These are phyloP conservation scores for Tupaia tana DNA, from an alignment of 2,113 vertebrate species.

Conservation along the genomic window DNA sequence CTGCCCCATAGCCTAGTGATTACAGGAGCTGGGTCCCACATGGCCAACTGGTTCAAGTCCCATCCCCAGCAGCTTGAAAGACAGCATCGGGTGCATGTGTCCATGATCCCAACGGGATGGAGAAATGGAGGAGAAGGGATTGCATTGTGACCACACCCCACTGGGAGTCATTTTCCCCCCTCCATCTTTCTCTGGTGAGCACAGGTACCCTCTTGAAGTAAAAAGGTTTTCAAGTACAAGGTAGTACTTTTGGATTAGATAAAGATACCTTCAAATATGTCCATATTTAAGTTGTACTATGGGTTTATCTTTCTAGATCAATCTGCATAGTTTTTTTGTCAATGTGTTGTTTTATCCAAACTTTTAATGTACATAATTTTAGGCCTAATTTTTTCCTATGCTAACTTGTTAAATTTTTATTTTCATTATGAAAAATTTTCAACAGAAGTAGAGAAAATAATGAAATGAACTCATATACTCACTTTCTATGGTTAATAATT, in stretches of 20 bases:
- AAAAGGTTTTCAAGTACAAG: neutral
- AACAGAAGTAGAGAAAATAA: neutral
- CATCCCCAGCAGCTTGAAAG: too few relatives aligned
- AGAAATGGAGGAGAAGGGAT: too few relatives aligned
- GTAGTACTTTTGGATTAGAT: conserved; percentile 18
- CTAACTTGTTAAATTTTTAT: conserved; percentile 36
- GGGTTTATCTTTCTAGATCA: conserved; percentile 29
- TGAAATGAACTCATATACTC: neutral
- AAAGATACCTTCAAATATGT: neutral
- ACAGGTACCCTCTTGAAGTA: too few relatives aligned
- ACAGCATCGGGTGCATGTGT: too few relatives aligned
- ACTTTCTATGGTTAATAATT: neutral
- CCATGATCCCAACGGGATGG: too few relatives aligned
- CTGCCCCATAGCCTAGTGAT: too few relatives aligned
- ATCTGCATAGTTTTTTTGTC: neutral
- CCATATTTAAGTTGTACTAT: neutral
- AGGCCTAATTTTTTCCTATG: conserved; percentile 7
- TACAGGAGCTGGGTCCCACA: too few relatives aligned
- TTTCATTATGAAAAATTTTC: conserved; percentile 33
- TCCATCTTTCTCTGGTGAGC: too few relatives aligned
- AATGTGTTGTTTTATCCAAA: neutral
- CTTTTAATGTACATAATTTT: neutral
- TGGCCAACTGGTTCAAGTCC: too few relatives aligned
- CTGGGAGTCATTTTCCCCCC: too few relatives aligned
- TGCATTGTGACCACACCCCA: too few relatives aligned